Conservation (phyloP, 1,140 invertebrate species). For the Anagrus nilaparvatae region DNA sequence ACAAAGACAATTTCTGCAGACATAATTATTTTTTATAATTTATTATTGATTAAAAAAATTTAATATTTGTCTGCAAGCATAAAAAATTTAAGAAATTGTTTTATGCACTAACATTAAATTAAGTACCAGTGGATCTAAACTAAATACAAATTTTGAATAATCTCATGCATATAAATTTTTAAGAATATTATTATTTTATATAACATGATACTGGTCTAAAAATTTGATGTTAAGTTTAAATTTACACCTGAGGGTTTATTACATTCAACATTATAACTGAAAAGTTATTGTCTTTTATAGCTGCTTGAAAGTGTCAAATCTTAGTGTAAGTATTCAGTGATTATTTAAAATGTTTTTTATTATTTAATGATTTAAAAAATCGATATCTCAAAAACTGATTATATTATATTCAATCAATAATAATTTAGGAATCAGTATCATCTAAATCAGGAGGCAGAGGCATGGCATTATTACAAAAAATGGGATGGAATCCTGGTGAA, state of each 20-base stretch:
- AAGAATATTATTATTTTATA: conserved; percentile 11
- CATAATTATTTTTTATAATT: conserved; percentile 41
- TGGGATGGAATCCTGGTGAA: conserved; percentile 95
- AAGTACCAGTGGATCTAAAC: neutral
- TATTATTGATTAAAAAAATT: conserved; percentile 45
- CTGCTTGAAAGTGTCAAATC: conserved; percentile 35
- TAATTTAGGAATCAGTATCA: conserved; percentile 66
- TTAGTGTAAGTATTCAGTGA: conserved; percentile 37
- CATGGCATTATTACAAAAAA: conserved; percentile 93
- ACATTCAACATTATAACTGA: conserved; percentile 44
- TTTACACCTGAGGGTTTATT: conserved; percentile 64
- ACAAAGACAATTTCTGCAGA: conserved; percentile 51
- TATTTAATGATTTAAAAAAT: no score
- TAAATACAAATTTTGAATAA: neutral
- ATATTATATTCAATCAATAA: conserved; percentile 14
- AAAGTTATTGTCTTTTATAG: conserved; percentile 34
- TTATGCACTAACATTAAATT: conserved; percentile 11
- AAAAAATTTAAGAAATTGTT: conserved; percentile 18
- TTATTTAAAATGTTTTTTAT: conserved; percentile 4
- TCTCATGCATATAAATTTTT: neutral
- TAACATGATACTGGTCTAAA: conserved; percentile 12
- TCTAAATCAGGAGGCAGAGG: conserved; percentile 89
- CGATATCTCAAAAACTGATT: no score
- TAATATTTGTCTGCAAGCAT: conserved; percentile 31
- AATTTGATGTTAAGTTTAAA: conserved; percentile 39